Base-by-base conservation (phyloP, 2,888 invertebrate genomes). In the Bombylius discolor region DNA sequence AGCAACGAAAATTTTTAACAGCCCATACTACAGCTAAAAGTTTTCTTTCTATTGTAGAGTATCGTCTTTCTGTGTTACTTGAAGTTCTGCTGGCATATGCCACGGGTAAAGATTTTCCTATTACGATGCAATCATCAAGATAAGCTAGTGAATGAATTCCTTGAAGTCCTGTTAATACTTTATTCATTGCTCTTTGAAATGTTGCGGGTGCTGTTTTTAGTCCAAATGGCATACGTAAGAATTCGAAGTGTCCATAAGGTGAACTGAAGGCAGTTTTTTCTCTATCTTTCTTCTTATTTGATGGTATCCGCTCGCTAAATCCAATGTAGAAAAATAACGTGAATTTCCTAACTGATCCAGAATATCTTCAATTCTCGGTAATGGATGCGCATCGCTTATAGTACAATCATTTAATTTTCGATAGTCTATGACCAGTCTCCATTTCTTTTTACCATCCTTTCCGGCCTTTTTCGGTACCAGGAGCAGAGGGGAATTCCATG, bases 221-320 rank as follows among this genome's bases (percentile, higher is more conserved):
- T 11, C 39, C 39, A 3, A 42, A 42, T 11, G 39, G 39, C 39
- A 42, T 42, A 11, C 39, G 7, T 9, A 57, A 60, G 52, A 64
- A 73, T 58, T 72, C 66, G 51, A 73, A 71, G n/a, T 60, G 56
- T 8, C 55, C 58, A 4, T 45, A 45, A 5, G 34, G 31, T 4
- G 58, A 58, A 39, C 52, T 58, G 39, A 63, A 61, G 1, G 61
- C 60, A 13, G 59, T 60, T 55, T 60, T 61, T 3, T 47, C 48
- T 36, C 36, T 49, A 51, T 58, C 60, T 7, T 57, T 49, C 12
- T 63, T 52, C 58, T 32, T 13, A 72, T 68, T 62, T 73, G 71
- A 56, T 72, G 71, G 59, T 67, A 73, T 0, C 71, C 71, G 5
- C 64, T 64, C 5, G 70, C 66, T n/a, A 73, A 53, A 59, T 72